A percentile compares a stretch with the other conserved stretches of the same genome.
Conservation (phyloP, 2,113 vertebrate species). For the Tachysurus fulvidraco region DNA sequence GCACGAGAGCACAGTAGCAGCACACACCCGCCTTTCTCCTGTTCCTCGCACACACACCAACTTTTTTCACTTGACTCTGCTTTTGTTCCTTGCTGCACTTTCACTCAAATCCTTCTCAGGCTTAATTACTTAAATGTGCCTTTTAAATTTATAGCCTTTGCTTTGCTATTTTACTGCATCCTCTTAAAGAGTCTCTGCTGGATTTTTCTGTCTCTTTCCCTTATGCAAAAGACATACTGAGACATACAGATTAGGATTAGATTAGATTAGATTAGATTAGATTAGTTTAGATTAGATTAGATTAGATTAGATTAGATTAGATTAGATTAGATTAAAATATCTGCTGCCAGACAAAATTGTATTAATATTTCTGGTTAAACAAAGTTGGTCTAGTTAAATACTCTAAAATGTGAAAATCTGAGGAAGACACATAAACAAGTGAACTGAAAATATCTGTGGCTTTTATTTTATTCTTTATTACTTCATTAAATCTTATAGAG, state of each 20-base stretch:
- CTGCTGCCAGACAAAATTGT: neutral
- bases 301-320: neutral
- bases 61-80: constrained; percentile 38
- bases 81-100: constrained; percentile 37
- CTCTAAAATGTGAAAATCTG: neutral
- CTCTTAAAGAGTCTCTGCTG: neutral
- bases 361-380: neutral
- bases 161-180: constrained; percentile 12
- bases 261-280: neutral
- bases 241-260: neutral
- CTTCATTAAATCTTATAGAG: too few species aligned
- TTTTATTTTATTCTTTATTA: constrained; percentile 6
- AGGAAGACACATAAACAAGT: neutral
- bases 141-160: constrained; percentile 30
- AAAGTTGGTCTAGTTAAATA: neutral
- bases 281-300: too few species aligned
- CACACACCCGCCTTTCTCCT: constrained; percentile 33
- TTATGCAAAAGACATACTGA: neutral
- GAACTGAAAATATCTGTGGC: neutral
- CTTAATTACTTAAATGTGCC: constrained; percentile 41
- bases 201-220: neutral
- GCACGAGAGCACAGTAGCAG: constrained; percentile 29
- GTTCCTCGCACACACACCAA: constrained; percentile 41
- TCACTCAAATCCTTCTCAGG: constrained; percentile 35
- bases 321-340: neutral